A percentile compares a stretch with the other conserved stretches of the same genome.
These are phyloP conservation scores for Hypomecis punctinalis DNA, from an alignment of 2,888 invertebrate species.

Conservation along the genomic window DNA sequence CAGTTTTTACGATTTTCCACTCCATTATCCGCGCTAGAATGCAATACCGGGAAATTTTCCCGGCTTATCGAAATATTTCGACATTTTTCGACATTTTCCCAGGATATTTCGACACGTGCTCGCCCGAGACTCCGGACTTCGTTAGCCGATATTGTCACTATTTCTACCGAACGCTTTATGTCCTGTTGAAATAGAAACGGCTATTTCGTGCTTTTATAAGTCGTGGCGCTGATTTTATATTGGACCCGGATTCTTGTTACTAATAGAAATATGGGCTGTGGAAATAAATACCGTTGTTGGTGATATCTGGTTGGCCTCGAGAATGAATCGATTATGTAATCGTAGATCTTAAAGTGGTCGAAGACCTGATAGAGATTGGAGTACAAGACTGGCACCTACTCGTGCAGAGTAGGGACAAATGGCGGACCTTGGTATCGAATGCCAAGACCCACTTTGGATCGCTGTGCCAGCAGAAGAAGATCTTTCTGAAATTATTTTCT, in stretches of 20 bases:
- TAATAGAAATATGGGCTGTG: slow-evolving; percentile 27
- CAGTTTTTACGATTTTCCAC: slow-evolving; percentile 1
- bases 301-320: neutral
- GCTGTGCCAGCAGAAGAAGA: too few species aligned
- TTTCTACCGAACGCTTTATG: slow-evolving; percentile 27
- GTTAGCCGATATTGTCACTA: slow-evolving; percentile 42
- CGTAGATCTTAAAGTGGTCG: too few species aligned
- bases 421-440: too few species aligned
- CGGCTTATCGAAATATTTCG: slow-evolving; percentile 10
- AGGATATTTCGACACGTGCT: slow-evolving; percentile 36
- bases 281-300: slow-evolving; percentile 10
- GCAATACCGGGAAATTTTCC: slow-evolving; percentile 19
- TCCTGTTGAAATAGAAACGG: slow-evolving; percentile 35
- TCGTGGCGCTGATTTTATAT: slow-evolving; percentile 21
- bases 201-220: slow-evolving; percentile 30
- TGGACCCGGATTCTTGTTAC: slow-evolving; percentile 29
- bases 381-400: too few species aligned
- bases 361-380: too few species aligned
- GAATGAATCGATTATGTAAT: too few species aligned
- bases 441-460: too few species aligned
- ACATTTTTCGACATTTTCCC: slow-evolving; percentile 18
- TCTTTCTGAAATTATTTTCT: too few species aligned
- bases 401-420: too few species aligned
- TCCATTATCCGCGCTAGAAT: slow-evolving; percentile 19
- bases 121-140: slow-evolving; percentile 32